These are phyloP conservation scores for Phainopepla nitens DNA, from an alignment of 2,113 vertebrate genomes.

Conservation along the genomic window DNA sequence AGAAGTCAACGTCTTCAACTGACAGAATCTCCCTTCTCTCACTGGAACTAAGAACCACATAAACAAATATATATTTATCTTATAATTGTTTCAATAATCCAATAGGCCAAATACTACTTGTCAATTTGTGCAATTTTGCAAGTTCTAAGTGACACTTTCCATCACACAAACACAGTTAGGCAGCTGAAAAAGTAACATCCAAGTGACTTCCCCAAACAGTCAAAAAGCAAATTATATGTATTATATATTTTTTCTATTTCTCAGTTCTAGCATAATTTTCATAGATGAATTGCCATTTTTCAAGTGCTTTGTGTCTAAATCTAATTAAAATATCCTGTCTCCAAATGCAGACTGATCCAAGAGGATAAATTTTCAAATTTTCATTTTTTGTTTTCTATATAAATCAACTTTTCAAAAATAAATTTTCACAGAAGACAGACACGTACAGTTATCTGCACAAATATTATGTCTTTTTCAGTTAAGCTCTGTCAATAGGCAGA, in stretches of 20 bases:
- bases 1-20: not conserved
- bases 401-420: not conserved
- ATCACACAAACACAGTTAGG: not conserved
- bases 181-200: not conserved
- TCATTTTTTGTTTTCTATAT: not conserved
- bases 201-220: not conserved
- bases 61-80: not conserved
- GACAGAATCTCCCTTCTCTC: not conserved
- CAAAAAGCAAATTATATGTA: not conserved
- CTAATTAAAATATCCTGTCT: not conserved
- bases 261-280: not conserved
- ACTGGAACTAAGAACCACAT: not conserved
- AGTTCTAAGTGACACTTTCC: not conserved
- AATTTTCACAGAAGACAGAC: not conserved
- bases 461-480: not conserved
- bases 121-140: not conserved
- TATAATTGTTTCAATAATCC: not conserved
- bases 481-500: not conserved
- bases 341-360: not conserved
- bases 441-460: not conserved
- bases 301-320: not conserved
- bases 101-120: not conserved
- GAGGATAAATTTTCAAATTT: not conserved
- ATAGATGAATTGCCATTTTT: not conserved
- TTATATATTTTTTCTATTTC: not conserved